Conservation (phyloP, 2,113 vertebrate genomes). For the Esox niger region DNA sequence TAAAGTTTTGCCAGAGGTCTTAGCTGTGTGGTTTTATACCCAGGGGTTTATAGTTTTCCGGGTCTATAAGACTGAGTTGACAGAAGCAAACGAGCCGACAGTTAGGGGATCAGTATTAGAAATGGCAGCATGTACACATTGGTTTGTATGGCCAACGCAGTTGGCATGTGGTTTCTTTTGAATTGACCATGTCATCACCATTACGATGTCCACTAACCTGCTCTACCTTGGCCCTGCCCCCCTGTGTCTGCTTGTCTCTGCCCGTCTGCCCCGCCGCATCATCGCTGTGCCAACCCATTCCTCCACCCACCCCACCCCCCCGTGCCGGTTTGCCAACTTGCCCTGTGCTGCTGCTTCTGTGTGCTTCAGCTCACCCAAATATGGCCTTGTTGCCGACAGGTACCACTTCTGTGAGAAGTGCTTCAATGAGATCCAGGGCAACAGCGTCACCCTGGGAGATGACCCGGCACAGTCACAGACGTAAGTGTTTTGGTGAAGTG, state of each 20-base stretch:
- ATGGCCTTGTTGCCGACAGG: conserved; percentile 96
- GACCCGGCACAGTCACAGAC: conserved; percentile 97
- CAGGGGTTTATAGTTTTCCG: too few species aligned
- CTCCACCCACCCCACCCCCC: conserved; percentile 45
- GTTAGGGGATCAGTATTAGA: too few species aligned
- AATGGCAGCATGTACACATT: too few species aligned
- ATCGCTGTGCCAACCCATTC: conserved; percentile 41
- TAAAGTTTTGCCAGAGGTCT: too few species aligned
- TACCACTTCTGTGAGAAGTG: conserved; percentile 99
- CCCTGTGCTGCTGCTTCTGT: conserved; percentile 79
- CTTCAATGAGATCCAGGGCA: conserved; percentile 99
- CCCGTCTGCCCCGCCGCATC: conserved; percentile 16
- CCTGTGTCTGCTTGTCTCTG: conserved; percentile 32
- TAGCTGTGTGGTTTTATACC: too few species aligned
- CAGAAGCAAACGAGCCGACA: too few species aligned
- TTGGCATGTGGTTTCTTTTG: conserved; percentile 24
- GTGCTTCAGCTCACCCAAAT: conserved; percentile 92
- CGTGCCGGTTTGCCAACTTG: conserved; percentile 39
- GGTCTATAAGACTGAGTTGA: too few species aligned
- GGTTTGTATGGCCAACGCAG: not conserved
- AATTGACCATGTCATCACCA: conserved; percentile 21
- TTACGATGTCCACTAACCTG: conserved; percentile 57
- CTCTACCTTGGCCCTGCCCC: conserved; percentile 13
- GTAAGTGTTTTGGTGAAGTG: conserved; percentile 72
- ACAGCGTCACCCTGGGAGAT: conserved; percentile 97